These are phyloP conservation scores for Micromussa lordhowensis DNA, from an alignment of 92 coral and sea anemone species.

Conservation along the genomic window DNA sequence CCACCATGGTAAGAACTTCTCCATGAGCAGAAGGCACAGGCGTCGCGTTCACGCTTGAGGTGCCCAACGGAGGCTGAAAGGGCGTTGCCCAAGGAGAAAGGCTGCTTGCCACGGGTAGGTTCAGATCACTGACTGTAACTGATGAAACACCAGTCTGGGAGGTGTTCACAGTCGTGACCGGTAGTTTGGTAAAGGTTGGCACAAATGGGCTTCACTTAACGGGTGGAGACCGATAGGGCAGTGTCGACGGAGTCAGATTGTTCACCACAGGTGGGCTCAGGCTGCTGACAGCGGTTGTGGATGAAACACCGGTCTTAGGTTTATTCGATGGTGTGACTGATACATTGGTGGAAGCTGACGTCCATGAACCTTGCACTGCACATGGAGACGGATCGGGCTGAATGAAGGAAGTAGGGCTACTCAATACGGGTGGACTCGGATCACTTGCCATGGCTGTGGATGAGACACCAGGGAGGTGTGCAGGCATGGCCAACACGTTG, in stretches of 20 bases:
- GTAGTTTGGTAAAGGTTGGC: no score
- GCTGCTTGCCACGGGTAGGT: no score
- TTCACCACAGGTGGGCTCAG: not conserved
- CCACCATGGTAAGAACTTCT: no score
- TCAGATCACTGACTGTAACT: not conserved
- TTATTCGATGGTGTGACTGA: not conserved
- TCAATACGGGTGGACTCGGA: not conserved
- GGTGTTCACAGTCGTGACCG: not conserved
- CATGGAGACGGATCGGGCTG: not conserved
- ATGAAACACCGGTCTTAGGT: not conserved
- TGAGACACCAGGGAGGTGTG: slow-evolving; percentile 1
- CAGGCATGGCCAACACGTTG: not conserved
- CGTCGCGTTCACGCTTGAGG: no score
- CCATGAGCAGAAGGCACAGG: no score
- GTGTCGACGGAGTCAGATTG: not conserved
- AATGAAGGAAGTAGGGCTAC: not conserved
- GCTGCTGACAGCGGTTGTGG: not conserved
- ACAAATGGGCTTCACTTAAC: no score
- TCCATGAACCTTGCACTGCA: not conserved
- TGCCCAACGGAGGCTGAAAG: no score
- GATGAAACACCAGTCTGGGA: no score
- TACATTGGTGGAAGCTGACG: slow-evolving; percentile 1
- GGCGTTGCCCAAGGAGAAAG: no score
- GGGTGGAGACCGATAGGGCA: no score
- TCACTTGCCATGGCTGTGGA: not conserved